Percentiles rank a stretch among this genome's conserved stretches.
These are phyloP conservation scores for Valencia hispanica DNA, from an alignment of 2,797 vertebrate species.

Conservation along the genomic window DNA sequence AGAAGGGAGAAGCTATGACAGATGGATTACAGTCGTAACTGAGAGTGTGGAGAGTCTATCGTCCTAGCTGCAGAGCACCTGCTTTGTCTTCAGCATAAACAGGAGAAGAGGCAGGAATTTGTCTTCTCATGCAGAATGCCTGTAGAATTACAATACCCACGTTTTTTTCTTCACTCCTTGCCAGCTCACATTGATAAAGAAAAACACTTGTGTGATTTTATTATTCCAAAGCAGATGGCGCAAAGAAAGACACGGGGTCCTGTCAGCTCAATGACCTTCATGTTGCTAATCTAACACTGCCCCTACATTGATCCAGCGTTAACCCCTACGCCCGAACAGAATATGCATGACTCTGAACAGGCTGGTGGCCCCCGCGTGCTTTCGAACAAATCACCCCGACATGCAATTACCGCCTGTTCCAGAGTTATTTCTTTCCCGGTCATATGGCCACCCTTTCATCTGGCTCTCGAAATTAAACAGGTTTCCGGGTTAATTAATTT, in stretches of 20 bases:
- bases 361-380: conserved; percentile 53
- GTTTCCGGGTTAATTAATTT: conserved; percentile 81
- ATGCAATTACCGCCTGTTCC: conserved; percentile 76
- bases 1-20: conserved; percentile 75
- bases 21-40: conserved; percentile 76
- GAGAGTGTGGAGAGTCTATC: conserved; percentile 68
- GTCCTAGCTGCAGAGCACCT: conserved; percentile 65
- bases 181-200: conserved; percentile 37
- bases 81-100: conserved; percentile 68
- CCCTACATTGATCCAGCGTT: conserved; percentile 74
- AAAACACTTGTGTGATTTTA: conserved; percentile 59
- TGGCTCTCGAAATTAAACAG: conserved; percentile 69
- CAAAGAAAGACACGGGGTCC: conserved; percentile 50
- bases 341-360: conserved; percentile 71
- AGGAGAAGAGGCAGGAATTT: conserved; percentile 60
- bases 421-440: conserved; percentile 68
- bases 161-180: conserved; percentile 12
- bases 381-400: conserved; percentile 78
- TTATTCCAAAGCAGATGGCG: conserved; percentile 75
- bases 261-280: conserved; percentile 69
- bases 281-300: conserved; percentile 72
- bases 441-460: conserved; percentile 67
- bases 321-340: conserved; percentile 67
- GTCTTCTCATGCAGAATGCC: conserved; percentile 46
- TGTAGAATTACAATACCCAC: conserved; percentile 57